Conservation (phyloP, 2,113 vertebrate genomes). For the Stegostoma tigrinum region DNA sequence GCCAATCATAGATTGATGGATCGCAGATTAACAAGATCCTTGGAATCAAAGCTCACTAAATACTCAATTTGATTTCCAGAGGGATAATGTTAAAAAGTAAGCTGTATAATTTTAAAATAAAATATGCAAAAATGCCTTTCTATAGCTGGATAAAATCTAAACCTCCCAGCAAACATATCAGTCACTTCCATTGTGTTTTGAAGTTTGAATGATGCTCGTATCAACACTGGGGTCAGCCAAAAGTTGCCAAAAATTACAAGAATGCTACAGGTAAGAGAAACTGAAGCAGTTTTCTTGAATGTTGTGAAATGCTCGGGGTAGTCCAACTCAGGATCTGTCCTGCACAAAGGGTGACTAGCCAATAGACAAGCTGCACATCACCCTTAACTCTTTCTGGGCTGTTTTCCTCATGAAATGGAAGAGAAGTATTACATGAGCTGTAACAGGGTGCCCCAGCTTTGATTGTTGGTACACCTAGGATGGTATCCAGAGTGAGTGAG, state of each 20-base stretch:
- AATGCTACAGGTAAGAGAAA: constrained; percentile 6
- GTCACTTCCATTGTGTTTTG: neutral
- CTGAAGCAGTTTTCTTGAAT: neutral
- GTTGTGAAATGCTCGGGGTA: neutral
- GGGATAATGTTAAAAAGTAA: neutral
- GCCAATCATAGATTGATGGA: neutral
- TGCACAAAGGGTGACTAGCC: too few species aligned
- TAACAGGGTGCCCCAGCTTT: too few species aligned
- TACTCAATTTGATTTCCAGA: neutral
- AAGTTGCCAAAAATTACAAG: neutral
- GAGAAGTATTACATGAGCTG: too few species aligned
- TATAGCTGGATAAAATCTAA: neutral
- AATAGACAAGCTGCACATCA: too few species aligned
- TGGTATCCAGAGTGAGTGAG: too few species aligned
- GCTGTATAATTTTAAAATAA: neutral
- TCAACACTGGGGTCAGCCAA: neutral
- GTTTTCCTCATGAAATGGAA: too few species aligned
- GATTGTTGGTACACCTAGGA: too few species aligned
- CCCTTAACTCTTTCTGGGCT: too few species aligned
- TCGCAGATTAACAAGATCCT: neutral
- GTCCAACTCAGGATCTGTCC: too few species aligned
- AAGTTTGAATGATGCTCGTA: neutral
- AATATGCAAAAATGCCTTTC: neutral
- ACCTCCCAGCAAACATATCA: neutral
- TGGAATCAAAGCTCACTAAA: neutral